Evolutionary conservation across 2,113 vertebrate genomes (phyloP).

Genomic region (Mystacornis crossleyi): DNA sequence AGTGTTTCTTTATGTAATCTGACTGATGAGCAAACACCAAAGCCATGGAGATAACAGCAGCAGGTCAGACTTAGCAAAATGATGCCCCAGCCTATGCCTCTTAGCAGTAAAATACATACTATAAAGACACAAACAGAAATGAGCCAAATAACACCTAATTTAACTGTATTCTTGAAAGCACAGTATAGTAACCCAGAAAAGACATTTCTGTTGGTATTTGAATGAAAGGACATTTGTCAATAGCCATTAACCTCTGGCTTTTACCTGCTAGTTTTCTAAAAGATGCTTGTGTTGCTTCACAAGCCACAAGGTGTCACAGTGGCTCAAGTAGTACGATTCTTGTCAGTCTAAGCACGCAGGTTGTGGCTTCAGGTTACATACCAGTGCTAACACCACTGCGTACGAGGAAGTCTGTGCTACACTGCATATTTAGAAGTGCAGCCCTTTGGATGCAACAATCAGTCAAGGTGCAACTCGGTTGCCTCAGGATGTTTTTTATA

Average conservation of each 20-base stretch:
- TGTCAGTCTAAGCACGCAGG: constrained; percentile 35
- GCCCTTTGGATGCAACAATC: background rate
- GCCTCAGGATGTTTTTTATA: background rate
- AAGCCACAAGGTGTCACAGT: constrained; percentile 48
- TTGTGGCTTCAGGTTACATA: background rate
- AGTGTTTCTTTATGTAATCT: background rate
- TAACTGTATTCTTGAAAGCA: background rate
- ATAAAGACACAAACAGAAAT: background rate
- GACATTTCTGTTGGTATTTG: background rate
- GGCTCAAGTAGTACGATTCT: constrained; percentile 24
- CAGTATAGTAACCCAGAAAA: background rate
- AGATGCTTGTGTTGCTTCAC: background rate
- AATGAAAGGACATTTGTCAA: background rate
- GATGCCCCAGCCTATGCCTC: background rate
- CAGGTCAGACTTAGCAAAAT: background rate
- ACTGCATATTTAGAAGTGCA: background rate
- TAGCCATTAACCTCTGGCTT: background rate
- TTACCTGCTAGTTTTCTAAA: background rate
- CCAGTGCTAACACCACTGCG: background rate
- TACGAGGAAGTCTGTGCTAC: background rate
- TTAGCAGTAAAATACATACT: background rate
- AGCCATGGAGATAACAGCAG: background rate
- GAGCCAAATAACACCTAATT: background rate
- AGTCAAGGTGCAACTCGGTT: background rate
- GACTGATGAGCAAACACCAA: background rate